phyloP scores from a whole-genome alignment of 1,140 invertebrate species.

The Ericerus pela region DNA sequence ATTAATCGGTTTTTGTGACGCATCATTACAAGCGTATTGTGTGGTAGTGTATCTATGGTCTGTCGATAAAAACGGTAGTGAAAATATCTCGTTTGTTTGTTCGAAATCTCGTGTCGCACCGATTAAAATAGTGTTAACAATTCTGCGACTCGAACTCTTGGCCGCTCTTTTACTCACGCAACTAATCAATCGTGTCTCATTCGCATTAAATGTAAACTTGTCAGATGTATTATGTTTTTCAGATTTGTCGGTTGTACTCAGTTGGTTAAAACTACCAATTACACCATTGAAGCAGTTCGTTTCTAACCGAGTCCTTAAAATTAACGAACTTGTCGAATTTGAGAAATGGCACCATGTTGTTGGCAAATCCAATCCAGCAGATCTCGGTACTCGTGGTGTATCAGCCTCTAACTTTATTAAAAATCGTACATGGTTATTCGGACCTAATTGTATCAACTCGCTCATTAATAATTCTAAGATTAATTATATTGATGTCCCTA shows the following conservation, averaged over 20 bases:
- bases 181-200: slow-evolving; percentile 11
- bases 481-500: no score
- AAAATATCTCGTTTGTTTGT: slow-evolving; percentile 21
- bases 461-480: no score
- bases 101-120: slow-evolving; percentile 29
- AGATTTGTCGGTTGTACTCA: slow-evolving; percentile 21
- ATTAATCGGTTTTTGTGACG: slow-evolving; percentile 17
- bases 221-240: slow-evolving; percentile 19
- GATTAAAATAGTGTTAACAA: slow-evolving; percentile 24
- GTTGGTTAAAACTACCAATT: slow-evolving; percentile 19
- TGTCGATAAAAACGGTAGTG: background rate
- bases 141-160: slow-evolving; percentile 30
- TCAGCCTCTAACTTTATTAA: slow-evolving; percentile 8
- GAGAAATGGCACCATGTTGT: slow-evolving; percentile 16
- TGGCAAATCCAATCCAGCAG: slow-evolving; percentile 18
- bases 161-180: slow-evolving; percentile 27
- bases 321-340: background rate
- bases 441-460: no score
- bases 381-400: slow-evolving; percentile 17
- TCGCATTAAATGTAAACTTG: background rate
- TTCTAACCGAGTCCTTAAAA: slow-evolving; percentile 16
- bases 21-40: slow-evolving; percentile 10
- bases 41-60: slow-evolving; percentile 13
- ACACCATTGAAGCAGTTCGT: slow-evolving; percentile 22
- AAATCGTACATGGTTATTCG: no score